Evolutionary conservation across 2,113 vertebrate species (phyloP).

Genomic region (Bambusicola thoracicus): DNA sequence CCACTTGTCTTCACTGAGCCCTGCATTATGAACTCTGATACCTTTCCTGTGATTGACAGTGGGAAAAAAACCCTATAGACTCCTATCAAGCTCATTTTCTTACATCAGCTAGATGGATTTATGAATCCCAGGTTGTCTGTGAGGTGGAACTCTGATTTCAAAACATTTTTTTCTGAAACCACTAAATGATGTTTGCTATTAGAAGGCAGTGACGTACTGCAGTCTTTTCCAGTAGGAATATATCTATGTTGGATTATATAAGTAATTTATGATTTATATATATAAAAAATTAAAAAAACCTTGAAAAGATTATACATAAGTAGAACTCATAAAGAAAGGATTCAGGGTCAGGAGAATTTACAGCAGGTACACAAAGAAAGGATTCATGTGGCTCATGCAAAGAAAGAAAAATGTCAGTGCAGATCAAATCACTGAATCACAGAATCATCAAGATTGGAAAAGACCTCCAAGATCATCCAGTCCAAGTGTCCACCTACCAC

Average conservation of each 20-base stretch:
- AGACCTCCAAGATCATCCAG: too few relatives aligned
- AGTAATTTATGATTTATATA: not conserved
- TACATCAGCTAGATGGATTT: not conserved
- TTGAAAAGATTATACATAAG: not conserved
- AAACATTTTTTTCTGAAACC: slow-evolving; percentile 1
- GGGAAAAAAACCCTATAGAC: not conserved
- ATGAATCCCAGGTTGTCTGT: not conserved
- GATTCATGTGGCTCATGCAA: not conserved
- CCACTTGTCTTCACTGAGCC: not conserved
- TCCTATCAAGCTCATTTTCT: not conserved
- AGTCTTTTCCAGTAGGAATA: slow-evolving; percentile 14
- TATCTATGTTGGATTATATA: not conserved
- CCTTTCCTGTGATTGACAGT: not conserved
- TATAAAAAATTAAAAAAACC: not conserved
- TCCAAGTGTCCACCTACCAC: too few relatives aligned
- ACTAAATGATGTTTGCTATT: not conserved
- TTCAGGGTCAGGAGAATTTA: not conserved
- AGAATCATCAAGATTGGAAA: too few relatives aligned
- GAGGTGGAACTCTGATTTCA: not conserved
- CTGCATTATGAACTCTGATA: not conserved
- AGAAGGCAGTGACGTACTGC: not conserved
- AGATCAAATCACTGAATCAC: not conserved
- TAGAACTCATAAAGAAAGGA: not conserved
- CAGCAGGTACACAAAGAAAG: not conserved
- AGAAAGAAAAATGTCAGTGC: not conserved